A percentile compares a stretch with the other conserved stretches of the same genome.
phyloP scores from a whole-genome alignment of 1,140 invertebrate species.

The Drosophila mauritiana region DNA sequence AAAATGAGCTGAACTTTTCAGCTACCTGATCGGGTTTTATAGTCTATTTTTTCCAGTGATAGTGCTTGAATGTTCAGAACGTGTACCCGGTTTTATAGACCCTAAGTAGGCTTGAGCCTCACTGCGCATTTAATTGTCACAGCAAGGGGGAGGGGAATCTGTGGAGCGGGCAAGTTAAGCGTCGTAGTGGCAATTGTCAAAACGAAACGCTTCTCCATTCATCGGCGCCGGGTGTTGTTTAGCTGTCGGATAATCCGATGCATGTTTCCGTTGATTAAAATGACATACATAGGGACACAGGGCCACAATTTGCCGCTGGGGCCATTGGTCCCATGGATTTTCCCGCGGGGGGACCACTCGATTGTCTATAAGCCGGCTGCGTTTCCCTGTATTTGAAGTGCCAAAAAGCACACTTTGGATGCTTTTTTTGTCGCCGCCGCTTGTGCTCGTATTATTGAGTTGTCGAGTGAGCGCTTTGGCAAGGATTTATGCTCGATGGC shows the following conservation, averaged over 20 bases:
- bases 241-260: slow-evolving; percentile 76
- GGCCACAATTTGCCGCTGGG: slow-evolving; percentile 37
- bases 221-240: slow-evolving; percentile 68
- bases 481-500: slow-evolving; percentile 66
- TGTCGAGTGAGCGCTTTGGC: slow-evolving; percentile 68
- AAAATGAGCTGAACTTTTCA: no score
- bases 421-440: slow-evolving; percentile 5
- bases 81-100: slow-evolving; percentile 39
- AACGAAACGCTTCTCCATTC: slow-evolving; percentile 55
- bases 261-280: slow-evolving; percentile 79
- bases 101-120: slow-evolving; percentile 68
- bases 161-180: slow-evolving; percentile 3
- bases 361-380: slow-evolving; percentile 74
- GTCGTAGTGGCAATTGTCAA: slow-evolving; percentile 55
- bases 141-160: slow-evolving; percentile 9
- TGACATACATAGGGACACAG: slow-evolving; percentile 43
- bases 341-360: slow-evolving; percentile 33
- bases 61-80: background rate
- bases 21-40: no score
- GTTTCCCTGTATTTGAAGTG: slow-evolving; percentile 68
- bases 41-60: slow-evolving; percentile 3
- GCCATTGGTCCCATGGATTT: slow-evolving; percentile 16
- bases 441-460: slow-evolving; percentile 52
- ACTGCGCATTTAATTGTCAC: slow-evolving; percentile 76
- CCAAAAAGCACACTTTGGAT: slow-evolving; percentile 73